A percentile compares a stretch with the other conserved stretches of the same genome.
phyloP scores from a whole-genome alignment of 2,113 vertebrate species.

The Ptyas mucosa region DNA sequence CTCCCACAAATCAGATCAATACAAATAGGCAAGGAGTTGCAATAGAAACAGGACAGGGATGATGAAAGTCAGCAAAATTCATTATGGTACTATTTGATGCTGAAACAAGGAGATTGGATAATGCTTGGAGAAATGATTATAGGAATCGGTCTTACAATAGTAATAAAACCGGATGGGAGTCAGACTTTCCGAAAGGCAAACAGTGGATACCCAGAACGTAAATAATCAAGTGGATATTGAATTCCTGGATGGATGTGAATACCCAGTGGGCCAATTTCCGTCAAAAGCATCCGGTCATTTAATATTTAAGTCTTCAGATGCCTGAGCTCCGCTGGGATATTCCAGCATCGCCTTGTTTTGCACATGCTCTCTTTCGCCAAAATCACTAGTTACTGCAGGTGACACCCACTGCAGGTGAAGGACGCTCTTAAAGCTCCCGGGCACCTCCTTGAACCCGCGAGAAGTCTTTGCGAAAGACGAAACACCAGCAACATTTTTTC shows the following conservation, averaged over 20 bases:
- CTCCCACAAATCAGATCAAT: background rate
- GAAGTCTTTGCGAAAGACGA: slow-evolving; percentile 6
- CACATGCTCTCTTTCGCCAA: background rate
- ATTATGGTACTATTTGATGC: background rate
- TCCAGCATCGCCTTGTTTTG: background rate
- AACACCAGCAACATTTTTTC: slow-evolving; percentile 42
- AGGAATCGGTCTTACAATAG: slow-evolving; percentile 1
- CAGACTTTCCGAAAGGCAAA: background rate
- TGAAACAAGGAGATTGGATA: background rate
- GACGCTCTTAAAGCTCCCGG: background rate
- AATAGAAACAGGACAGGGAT: background rate
- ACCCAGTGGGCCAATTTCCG: background rate
- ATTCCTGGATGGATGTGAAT: slow-evolving; percentile 18
- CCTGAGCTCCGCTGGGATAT: background rate
- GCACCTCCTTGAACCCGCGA: background rate
- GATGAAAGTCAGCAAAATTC: background rate
- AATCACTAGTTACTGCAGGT: background rate
- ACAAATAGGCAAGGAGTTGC: background rate
- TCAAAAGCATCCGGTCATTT: slow-evolving; percentile 20
- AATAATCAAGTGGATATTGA: background rate
- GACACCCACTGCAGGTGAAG: background rate
- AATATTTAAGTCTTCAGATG: slow-evolving; percentile 24
- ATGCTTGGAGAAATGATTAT: background rate
- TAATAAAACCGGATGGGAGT: background rate
- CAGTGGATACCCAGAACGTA: background rate